Evolutionary conservation across 1,140 invertebrate genomes (phyloP).

Genomic region (Idris sp.): DNA sequence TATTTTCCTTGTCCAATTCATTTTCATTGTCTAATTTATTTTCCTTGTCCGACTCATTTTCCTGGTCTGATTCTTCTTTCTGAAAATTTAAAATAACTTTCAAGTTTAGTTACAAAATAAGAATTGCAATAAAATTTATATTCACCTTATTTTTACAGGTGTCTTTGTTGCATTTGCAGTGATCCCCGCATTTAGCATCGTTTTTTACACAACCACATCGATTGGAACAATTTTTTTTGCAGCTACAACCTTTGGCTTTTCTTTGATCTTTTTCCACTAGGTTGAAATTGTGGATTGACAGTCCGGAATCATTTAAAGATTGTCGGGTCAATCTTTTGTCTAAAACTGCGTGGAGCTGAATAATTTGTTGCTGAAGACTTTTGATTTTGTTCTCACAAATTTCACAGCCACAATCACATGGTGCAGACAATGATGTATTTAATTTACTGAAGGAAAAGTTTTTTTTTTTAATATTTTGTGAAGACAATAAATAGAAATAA

Average conservation of each 20-base stretch:
- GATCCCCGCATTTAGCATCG: too few species aligned
- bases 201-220: constrained; percentile 31
- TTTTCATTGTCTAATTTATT: too few species aligned
- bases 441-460: constrained; percentile 8
- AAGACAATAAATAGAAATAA: too few species aligned
- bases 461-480: neutral
- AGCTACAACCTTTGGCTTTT: constrained; percentile 25
- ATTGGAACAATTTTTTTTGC: constrained; percentile 32
- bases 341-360: constrained; percentile 21
- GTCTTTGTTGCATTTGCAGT: constrained; percentile 35
- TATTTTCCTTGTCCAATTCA: too few species aligned
- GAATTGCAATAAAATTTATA: too few species aligned
- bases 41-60: too few species aligned
- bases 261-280: too few species aligned
- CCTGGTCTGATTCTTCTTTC: too few species aligned
- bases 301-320: constrained; percentile 4
- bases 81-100: too few species aligned
- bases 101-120: too few species aligned
- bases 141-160: constrained; percentile 13
- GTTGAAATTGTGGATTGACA: too few species aligned
- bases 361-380: constrained; percentile 20
- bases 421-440: too few species aligned
- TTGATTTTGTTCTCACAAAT: constrained; percentile 24
- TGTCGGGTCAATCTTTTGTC: constrained; percentile 26
- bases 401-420: constrained; percentile 24